A percentile compares a stretch with the other conserved stretches of the same genome.
Conservation (phyloP, 2,113 vertebrate genomes). For the Grantiella picta region DNA sequence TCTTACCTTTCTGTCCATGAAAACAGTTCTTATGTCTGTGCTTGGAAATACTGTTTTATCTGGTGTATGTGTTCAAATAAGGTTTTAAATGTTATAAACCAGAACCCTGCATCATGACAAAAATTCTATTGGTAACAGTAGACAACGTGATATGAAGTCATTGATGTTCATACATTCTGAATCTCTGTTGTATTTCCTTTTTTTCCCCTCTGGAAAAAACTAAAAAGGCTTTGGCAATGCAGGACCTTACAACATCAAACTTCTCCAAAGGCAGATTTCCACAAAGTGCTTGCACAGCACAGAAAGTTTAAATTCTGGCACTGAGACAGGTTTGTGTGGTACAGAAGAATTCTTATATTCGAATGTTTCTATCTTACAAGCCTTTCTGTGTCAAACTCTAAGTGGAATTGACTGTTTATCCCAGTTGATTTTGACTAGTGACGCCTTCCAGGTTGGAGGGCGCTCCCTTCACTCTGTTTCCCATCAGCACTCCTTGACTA, state of each 20-base stretch:
- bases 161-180: not conserved
- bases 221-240: conserved; percentile 56
- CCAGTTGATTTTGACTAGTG: conserved; percentile 63
- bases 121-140: not conserved
- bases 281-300: conserved; percentile 70
- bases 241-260: conserved; percentile 47
- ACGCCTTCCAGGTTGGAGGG: conserved; percentile 68
- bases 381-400: conserved; percentile 63
- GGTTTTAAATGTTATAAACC: not conserved
- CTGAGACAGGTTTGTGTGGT: conserved; percentile 58
- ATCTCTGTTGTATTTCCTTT: conserved; percentile 39
- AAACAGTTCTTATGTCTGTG: not conserved
- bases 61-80: not conserved
- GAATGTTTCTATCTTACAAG: conserved; percentile 59
- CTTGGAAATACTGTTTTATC: not conserved
- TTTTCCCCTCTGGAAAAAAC: not conserved
- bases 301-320: conserved; percentile 69
- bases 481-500: conserved; percentile 69
- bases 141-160: not conserved
- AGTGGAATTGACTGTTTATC: conserved; percentile 71
- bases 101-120: not conserved
- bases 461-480: conserved; percentile 68
- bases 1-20: not conserved
- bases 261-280: conserved; percentile 66
- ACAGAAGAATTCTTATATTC: conserved; percentile 55